phyloP scores from a whole-genome alignment of 2,113 vertebrate genomes.

The Ochotona curzoniae region DNA sequence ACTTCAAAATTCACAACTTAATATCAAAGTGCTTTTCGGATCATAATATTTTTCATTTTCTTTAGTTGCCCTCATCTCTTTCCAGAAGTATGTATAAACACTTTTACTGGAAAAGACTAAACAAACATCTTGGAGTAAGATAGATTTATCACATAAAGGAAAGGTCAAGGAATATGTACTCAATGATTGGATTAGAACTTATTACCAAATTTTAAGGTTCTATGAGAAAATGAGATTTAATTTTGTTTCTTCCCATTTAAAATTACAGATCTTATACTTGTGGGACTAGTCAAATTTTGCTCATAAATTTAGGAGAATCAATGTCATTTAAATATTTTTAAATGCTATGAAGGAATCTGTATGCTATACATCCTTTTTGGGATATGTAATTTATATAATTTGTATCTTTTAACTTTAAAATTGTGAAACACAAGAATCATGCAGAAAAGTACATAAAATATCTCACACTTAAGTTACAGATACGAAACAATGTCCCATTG shows the following conservation, averaged over 20 bases:
- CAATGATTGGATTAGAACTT: neutral
- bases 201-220: neutral
- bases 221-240: neutral
- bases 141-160: neutral
- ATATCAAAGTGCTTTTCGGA: neutral
- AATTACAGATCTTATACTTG: neutral
- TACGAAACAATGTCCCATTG: neutral
- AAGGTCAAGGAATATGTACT: neutral
- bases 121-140: conserved; percentile 8
- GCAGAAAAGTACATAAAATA: conserved; percentile 1
- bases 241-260: neutral
- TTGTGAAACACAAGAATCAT: neutral
- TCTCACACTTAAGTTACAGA: neutral
- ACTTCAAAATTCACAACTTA: conserved; percentile 31
- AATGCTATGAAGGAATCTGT: neutral
- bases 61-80: neutral
- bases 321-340: neutral
- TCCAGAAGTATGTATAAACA: neutral
- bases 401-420: neutral
- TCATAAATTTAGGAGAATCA: conserved; percentile 18
- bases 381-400: neutral
- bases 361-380: neutral
- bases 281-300: conserved; percentile 25
- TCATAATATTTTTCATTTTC: neutral
- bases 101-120: conserved; percentile 17